These are phyloP conservation scores for Bos taurus DNA, from an alignment of 2,113 vertebrate genomes.

Conservation along the genomic window DNA sequence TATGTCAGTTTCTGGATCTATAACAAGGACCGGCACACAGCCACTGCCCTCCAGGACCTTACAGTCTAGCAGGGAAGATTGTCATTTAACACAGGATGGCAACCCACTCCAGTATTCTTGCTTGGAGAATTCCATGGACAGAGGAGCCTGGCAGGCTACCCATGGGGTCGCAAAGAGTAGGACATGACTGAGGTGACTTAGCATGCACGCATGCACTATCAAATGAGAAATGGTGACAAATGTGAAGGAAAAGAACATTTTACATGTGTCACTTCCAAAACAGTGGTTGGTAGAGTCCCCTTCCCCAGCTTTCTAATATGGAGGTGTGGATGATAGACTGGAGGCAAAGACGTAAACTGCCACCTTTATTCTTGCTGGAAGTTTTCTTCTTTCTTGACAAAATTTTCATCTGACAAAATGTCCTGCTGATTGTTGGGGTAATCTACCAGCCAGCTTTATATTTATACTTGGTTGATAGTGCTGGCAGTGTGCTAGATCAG, in stretches of 20 bases:
- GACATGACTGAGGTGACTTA: not conserved
- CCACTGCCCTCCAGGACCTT: not conserved
- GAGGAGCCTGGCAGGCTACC: not conserved
- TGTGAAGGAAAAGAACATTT: not conserved
- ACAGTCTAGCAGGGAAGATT: not conserved
- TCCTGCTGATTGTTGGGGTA: not conserved
- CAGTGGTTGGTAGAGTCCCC: not conserved
- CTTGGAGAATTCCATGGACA: not conserved
- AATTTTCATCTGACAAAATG: constrained; percentile 6
- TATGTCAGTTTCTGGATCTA: not conserved
- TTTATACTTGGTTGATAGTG: not conserved
- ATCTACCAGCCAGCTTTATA: not conserved
- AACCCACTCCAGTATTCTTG: not conserved
- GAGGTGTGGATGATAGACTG: not conserved
- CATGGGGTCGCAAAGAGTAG: not conserved
- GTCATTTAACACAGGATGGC: not conserved
- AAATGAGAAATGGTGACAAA: not conserved
- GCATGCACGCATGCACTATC: not conserved
- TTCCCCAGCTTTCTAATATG: not conserved
- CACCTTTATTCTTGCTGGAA: not conserved
- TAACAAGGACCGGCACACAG: not conserved
- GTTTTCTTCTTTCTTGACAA: not conserved
- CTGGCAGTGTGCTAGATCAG: not conserved
- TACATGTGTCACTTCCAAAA: not conserved
- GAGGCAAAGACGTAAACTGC: not conserved